Evolutionary conservation across 2,888 invertebrate species (phyloP).

Genomic region (Sinhomidia bicolor): DNA sequence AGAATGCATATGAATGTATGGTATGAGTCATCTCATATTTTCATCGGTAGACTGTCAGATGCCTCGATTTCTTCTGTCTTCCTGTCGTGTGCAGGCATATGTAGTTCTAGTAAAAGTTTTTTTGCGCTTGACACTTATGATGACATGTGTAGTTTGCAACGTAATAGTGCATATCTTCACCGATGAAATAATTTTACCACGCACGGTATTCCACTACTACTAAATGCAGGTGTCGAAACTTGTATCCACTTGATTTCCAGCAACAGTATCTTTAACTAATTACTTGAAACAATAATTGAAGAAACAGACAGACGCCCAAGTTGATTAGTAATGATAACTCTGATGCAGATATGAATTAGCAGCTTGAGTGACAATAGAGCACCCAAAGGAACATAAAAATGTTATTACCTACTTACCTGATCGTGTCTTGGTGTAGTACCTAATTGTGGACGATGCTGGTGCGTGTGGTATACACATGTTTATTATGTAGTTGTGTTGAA

Average conservation of each 20-base stretch:
- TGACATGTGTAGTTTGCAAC: too few relatives aligned
- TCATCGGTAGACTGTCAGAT: neutral
- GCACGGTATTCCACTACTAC: neutral
- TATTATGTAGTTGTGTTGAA: constrained; percentile 1
- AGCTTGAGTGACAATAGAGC: too few relatives aligned
- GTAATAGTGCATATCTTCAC: too few relatives aligned
- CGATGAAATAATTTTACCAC: too few relatives aligned
- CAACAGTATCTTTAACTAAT: neutral
- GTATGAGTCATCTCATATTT: neutral
- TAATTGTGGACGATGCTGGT: too few relatives aligned
- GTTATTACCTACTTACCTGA: neutral
- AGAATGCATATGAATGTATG: too few relatives aligned
- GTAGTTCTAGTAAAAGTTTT: too few relatives aligned
- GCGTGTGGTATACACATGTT: neutral
- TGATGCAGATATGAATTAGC: too few relatives aligned
- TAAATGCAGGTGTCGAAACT: neutral
- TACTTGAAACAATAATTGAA: neutral
- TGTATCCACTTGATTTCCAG: neutral
- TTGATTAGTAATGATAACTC: neutral
- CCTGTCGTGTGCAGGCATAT: neutral
- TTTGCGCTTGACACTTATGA: too few relatives aligned
- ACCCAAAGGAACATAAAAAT: too few relatives aligned
- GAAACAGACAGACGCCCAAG: neutral
- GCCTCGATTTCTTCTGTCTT: neutral
- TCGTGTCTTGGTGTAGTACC: neutral